Evolutionary conservation across 2,113 vertebrate genomes (phyloP), one percentile per base, ranked within the genome.

Genomic region (Stigmatopora nigra): DNA sequence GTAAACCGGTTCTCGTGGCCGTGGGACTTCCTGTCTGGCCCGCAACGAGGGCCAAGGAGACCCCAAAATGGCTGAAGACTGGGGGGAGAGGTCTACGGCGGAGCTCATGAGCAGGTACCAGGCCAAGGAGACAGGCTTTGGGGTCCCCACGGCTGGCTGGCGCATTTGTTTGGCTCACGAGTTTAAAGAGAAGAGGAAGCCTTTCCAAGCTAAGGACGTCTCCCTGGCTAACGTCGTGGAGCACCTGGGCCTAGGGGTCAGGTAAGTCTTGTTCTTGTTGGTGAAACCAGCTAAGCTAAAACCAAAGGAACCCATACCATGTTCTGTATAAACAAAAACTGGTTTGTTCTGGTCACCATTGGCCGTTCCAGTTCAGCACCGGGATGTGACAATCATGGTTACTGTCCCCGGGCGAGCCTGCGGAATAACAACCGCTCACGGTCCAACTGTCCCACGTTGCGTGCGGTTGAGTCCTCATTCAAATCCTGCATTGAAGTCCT

Each of bases 161-260:
- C 85, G 95, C 2, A 92, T 97, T 73, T 97, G 95, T 71, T 77
- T 97, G 77, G 94, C 93, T 0, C 94, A 96, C 4, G 92, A 94
- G 72, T 98, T 97, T 84, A 86, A 88, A 69, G 93, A 98, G 88
- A 93, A 90, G 87, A 89, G 96, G 65, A 94, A 94, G 72, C 96
- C 95, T 5, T 93, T 94, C 72, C 87, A 93, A 15, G 91, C 92
- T 8, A 90, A 83, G 60, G 88, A 97, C 53, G 82, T 98, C 56
- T 92, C 94, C 0, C 62, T 93, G 59, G 86, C 89, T 60, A 89
- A 95, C 36, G 38, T 91, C 69, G 46, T 93, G 63, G 85, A 91
- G 55, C 93, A 97, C 70, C 0, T 96, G 3, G 93, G 94, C 61
- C 83, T 98, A 61, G 92, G 80, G 16, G 65, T 95, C 83, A 91